A percentile compares a stretch with the other conserved stretches of the same genome.
These are phyloP conservation scores for Atrina japonica DNA, from an alignment of 2,888 invertebrate species.

Conservation along the genomic window DNA sequence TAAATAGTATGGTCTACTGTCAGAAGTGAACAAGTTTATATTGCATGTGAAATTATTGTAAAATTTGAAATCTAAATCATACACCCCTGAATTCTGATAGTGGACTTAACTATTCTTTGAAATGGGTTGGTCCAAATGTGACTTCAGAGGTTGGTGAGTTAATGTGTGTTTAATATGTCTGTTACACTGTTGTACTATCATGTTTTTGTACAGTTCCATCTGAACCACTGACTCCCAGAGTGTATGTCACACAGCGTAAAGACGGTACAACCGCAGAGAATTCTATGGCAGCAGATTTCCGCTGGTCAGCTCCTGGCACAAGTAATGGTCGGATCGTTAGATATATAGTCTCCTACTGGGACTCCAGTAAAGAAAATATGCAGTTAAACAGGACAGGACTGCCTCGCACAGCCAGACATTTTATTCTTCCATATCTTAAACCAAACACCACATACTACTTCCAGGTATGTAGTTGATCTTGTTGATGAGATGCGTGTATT, in stretches of 20 bases:
- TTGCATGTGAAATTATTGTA: too few species aligned
- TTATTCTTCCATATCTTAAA: conserved; percentile 60
- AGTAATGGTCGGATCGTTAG: conserved; percentile 89
- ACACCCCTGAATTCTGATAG: too few species aligned
- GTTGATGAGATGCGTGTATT: too few species aligned
- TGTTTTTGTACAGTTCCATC: conserved; percentile 88
- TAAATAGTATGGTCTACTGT: too few species aligned
- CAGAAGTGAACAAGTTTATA: too few species aligned
- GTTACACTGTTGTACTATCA: too few species aligned
- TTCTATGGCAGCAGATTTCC: conserved; percentile 84
- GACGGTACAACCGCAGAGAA: conserved; percentile 62
- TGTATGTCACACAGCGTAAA: conserved; percentile 85
- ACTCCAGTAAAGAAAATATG: conserved; percentile 41
- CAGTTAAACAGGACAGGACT: conserved; percentile 44
- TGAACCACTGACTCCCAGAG: conserved; percentile 87
- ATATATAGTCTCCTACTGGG: conserved; percentile 84
- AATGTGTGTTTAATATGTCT: too few species aligned
- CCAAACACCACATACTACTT: conserved; percentile 70
- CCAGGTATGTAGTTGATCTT: conserved; percentile 56
- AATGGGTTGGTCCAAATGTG: too few species aligned
- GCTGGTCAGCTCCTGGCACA: conserved; percentile 90
- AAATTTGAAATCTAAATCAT: too few species aligned
- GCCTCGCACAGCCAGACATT: conserved; percentile 64
- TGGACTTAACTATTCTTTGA: too few species aligned
- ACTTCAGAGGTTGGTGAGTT: too few species aligned